Percentiles rank a stretch among this genome's conserved stretches.
These are phyloP conservation scores for Nyctibius grandis DNA, from an alignment of 2,797 vertebrate species.

Conservation along the genomic window DNA sequence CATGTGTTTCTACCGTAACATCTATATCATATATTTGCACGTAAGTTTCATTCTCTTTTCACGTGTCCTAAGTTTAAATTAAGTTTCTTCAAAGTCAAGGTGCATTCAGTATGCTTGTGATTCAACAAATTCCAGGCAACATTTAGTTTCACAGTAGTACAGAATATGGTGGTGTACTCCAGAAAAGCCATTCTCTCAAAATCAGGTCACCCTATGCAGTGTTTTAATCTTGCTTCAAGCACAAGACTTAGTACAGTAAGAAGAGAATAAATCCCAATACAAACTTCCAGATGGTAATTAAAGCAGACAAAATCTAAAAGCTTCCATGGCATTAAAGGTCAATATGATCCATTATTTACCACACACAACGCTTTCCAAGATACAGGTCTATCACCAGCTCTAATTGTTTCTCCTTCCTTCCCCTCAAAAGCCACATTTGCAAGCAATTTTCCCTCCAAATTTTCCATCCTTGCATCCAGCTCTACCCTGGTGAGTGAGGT, in stretches of 20 bases:
- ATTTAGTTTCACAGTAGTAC: not conserved
- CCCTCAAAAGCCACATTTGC: not conserved
- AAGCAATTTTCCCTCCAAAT: not conserved
- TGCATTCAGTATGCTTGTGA: not conserved
- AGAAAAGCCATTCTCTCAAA: not conserved
- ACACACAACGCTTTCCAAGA: not conserved
- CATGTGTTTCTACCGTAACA: not conserved
- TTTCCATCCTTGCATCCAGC: constrained; percentile 5
- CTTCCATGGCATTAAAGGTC: not conserved
- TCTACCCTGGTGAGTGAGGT: not conserved
- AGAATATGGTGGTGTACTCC: not conserved
- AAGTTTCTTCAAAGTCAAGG: not conserved
- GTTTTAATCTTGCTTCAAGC: not conserved
- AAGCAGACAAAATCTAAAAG: not conserved
- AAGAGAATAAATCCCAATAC: not conserved
- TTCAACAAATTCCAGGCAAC: not conserved
- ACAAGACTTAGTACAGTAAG: not conserved
- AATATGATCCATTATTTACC: not conserved
- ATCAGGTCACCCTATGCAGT: accelerated
- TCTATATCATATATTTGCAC: not conserved
- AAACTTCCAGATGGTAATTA: not conserved
- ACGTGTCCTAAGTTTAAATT: not conserved
- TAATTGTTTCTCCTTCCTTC: not conserved
- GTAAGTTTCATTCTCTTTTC: not conserved
- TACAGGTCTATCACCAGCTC: not conserved